Conservation (phyloP, 2,888 invertebrate species). For the Pseudeuparius sepicola region DNA sequence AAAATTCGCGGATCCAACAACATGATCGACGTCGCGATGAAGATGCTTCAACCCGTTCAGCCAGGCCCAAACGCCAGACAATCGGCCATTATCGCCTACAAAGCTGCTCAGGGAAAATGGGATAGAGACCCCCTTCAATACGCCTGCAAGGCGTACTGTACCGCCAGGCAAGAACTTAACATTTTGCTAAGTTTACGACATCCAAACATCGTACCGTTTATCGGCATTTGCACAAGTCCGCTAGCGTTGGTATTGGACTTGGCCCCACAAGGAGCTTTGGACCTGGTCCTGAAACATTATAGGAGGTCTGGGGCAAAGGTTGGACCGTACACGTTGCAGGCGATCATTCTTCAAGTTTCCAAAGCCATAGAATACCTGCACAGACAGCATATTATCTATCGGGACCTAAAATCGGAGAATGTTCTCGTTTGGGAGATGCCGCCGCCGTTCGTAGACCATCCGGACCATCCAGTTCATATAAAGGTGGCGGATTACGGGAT, state of each 20-base stretch:
- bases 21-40: slow-evolving; percentile 75
- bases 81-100: slow-evolving; percentile 46
- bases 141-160: slow-evolving; percentile 93
- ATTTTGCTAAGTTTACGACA: slow-evolving; percentile 80
- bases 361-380: slow-evolving; percentile 94
- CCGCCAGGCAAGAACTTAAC: slow-evolving; percentile 87
- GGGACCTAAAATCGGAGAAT: slow-evolving; percentile 92
- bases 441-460: slow-evolving; percentile 57
- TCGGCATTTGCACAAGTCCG: slow-evolving; percentile 84
- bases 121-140: slow-evolving; percentile 85
- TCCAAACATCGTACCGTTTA: slow-evolving; percentile 83
- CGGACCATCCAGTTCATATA: slow-evolving; percentile 66
- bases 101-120: slow-evolving; percentile 72
- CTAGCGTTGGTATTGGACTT: slow-evolving; percentile 80
- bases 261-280: slow-evolving; percentile 88
- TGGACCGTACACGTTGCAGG: slow-evolving; percentile 70
- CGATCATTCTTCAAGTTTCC: slow-evolving; percentile 78
- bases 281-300: slow-evolving; percentile 74
- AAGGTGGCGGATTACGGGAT: slow-evolving; percentile 98
- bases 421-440: slow-evolving; percentile 98
- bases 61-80: slow-evolving; percentile 63
- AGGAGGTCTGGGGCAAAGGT: slow-evolving; percentile 74
- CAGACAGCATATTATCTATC: slow-evolving; percentile 83
- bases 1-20: slow-evolving; percentile 47
- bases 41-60: slow-evolving; percentile 90